Percentiles rank a stretch among this genome's conserved stretches.
Evolutionary conservation across 1,140 invertebrate species (phyloP).

Genomic region (Drosophila mojavensis): DNA sequence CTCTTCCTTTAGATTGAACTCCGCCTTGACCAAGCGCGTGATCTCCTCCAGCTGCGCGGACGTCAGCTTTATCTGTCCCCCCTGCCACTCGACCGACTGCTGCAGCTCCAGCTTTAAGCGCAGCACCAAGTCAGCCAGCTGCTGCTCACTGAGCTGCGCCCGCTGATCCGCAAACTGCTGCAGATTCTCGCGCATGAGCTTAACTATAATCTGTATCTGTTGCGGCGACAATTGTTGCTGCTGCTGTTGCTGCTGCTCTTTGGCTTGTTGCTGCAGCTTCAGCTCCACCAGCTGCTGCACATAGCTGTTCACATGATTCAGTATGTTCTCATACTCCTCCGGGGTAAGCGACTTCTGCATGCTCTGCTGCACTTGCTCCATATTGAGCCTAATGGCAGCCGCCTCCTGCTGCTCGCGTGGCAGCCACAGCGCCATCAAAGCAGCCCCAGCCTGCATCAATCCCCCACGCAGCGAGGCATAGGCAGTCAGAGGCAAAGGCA

Average conservation of each 20-base stretch:
- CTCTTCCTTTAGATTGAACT: conserved; percentile 61
- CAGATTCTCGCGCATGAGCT: conserved; percentile 67
- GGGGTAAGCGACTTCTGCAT: conserved; percentile 65
- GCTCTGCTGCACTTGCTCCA: conserved; percentile 59
- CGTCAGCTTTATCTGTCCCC: conserved; percentile 52
- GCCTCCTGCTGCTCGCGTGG: conserved; percentile 2
- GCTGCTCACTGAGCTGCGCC: conserved; percentile 47
- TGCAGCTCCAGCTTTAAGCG: conserved; percentile 55
- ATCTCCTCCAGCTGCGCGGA: conserved; percentile 83
- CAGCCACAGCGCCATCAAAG: conserved; percentile 15
- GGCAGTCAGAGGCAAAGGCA: conserved; percentile 63
- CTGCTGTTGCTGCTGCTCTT: conserved; percentile 3
- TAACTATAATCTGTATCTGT: conserved; percentile 60
- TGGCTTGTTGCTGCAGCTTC: conserved; percentile 63
- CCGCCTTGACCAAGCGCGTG: conserved; percentile 66
- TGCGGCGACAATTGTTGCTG: conserved; percentile 53
- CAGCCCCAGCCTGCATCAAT: conserved; percentile 11
- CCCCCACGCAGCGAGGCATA: conserved; percentile 41
- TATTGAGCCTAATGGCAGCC: conserved; percentile 41
- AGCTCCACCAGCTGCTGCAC: conserved; percentile 74
- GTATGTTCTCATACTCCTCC: conserved; percentile 79
- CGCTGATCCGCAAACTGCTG: conserved; percentile 29
- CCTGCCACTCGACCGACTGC: conserved; percentile 41
- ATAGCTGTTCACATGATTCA: conserved; percentile 80
- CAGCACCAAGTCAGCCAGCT: conserved; percentile 49